Evolutionary conservation across 1,140 invertebrate genomes (phyloP).

Genomic region (Trypoxylus dichotomus): DNA sequence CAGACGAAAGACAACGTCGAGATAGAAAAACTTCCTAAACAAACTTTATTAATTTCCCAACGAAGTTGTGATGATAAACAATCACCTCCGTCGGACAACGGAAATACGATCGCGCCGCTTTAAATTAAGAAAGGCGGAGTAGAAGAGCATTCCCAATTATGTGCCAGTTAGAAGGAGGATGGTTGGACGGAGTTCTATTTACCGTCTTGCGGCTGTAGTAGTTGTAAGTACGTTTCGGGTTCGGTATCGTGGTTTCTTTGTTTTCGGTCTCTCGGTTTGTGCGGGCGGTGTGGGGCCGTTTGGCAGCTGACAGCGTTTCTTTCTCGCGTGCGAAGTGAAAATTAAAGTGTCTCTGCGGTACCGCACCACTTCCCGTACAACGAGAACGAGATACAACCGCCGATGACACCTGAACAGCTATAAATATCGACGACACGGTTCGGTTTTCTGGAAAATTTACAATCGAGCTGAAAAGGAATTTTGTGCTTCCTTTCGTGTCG

Average conservation of each 20-base stretch:
- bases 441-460: background rate
- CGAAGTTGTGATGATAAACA: slow-evolving; percentile 3
- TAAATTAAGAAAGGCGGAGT: background rate
- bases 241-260: background rate
- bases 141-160: background rate
- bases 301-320: slow-evolving; percentile 1
- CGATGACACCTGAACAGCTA: background rate
- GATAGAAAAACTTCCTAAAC: background rate
- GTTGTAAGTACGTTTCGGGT: too few species aligned
- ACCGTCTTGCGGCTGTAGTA: too few species aligned
- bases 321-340: background rate
- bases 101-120: background rate
- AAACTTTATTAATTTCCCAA: background rate
- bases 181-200: too few species aligned
- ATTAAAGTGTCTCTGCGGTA: background rate
- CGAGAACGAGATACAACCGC: background rate
- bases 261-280: background rate
- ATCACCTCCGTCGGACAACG: background rate
- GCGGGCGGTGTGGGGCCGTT: background rate
- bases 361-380: background rate
- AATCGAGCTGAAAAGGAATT: background rate
- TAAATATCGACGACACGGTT: background rate
- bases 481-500: background rate
- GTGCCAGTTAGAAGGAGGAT: background rate
- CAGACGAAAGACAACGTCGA: background rate